Conservation (phyloP, 2,113 vertebrate species). For the Phasianus colchicus region DNA sequence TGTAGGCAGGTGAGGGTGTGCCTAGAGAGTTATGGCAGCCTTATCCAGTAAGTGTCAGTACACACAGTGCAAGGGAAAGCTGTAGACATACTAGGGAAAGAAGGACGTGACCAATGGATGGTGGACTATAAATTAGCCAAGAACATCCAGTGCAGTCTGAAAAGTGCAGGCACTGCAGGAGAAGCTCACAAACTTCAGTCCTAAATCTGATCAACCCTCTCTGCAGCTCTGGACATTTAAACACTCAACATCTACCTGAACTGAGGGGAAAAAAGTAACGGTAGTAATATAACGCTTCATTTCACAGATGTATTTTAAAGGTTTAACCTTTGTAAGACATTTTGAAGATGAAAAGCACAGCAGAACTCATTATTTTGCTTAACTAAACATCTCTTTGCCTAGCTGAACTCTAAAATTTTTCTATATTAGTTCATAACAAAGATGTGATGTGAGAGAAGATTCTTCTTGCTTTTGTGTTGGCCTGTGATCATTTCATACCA, state of each 20-base stretch:
- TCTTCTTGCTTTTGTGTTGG: background rate
- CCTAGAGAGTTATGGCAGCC: background rate
- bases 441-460: background rate
- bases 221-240: background rate
- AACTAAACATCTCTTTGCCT: background rate
- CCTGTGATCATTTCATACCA: background rate
- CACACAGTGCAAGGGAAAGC: background rate
- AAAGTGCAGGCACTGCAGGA: background rate
- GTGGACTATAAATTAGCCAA: background rate
- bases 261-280: background rate
- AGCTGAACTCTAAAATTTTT: background rate
- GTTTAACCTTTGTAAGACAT: constrained; percentile 50
- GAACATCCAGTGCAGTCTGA: background rate
- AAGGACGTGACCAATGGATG: background rate
- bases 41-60: background rate
- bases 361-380: background rate
- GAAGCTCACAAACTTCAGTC: background rate
- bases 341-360: constrained; percentile 53
- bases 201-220: background rate
- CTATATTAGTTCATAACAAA: background rate
- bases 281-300: constrained; percentile 38
- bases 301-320: constrained; percentile 51
- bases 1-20: fast-evolving
- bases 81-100: background rate
- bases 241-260: background rate